phyloP scores from a whole-genome alignment of 2,888 invertebrate species.

The Lucinisca nassula region DNA sequence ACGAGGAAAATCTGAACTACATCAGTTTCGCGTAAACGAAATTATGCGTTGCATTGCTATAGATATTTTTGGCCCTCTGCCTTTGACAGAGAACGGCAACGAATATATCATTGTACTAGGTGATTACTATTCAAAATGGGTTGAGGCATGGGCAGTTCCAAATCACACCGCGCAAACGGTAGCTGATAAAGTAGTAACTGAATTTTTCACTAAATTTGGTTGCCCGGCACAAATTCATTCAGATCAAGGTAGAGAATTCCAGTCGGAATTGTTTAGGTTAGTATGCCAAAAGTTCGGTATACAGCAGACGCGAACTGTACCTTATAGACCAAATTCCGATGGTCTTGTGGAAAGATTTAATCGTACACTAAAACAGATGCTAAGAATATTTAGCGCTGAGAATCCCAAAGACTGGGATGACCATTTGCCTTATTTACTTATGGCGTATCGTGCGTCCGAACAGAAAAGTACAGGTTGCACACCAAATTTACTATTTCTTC shows the following conservation, averaged over 20 bases:
- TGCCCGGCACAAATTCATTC: background rate
- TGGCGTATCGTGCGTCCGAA: too few relatives aligned
- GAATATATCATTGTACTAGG: conserved; percentile 13
- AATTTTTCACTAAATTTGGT: conserved; percentile 26
- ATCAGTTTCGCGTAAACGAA: background rate
- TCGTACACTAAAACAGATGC: background rate
- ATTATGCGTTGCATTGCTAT: background rate
- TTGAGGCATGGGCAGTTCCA: conserved; percentile 20
- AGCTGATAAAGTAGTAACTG: conserved; percentile 29
- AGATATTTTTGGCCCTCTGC: conserved; percentile 12
- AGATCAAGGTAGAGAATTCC: background rate
- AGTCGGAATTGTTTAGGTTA: background rate
- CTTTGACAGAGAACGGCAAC: conserved; percentile 10
- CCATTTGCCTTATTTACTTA: background rate
- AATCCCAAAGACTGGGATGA: background rate
- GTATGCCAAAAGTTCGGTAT: background rate
- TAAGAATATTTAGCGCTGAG: background rate
- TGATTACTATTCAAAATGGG: conserved; percentile 22
- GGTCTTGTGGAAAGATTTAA: background rate
- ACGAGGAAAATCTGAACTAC: background rate
- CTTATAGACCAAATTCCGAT: background rate
- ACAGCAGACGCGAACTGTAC: background rate
- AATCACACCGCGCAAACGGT: conserved; percentile 19
- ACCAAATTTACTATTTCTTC: background rate
- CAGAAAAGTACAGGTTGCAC: conserved; percentile 7